Base-by-base conservation (phyloP, 1,140 invertebrate genomes). In the Pteromalus puparum region DNA sequence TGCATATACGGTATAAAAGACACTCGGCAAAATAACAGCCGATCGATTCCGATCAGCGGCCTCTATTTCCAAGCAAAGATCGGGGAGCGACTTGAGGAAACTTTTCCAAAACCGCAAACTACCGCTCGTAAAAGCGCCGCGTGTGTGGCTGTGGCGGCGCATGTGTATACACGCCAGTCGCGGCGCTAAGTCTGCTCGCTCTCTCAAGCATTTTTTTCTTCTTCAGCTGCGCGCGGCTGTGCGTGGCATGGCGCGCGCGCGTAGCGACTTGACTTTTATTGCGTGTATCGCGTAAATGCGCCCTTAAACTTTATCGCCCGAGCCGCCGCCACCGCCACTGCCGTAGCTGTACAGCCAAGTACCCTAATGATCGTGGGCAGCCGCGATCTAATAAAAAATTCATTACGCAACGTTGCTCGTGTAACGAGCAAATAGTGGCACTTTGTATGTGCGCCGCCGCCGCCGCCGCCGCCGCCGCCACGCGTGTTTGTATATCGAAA, bases 71-170 rank as follows among this genome's bases (percentile, higher is more conserved):
- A 46, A 6, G 10, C 70, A 3, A 83, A n/a, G 68, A 30, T 7
- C 30, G 28, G 53, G 38, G 72, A 72, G 82, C 24, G 77, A 46
- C 83, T 85, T 78, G 80, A 88, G 88, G 61, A 87, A 90, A 91
- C 87, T 91, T 91, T 91, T 88, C 84, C 85, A 90, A 91, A 92
- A 91, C 90, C 90, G 86, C 90, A 90, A 90, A 91, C 89, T 90
- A 89, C 87, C 84, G 87, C 84, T 87, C 88, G 89, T 90, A 91
- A 91, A 91, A 88, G 67, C 26, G n/a, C n/a, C n/a, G n/a, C 48
- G n/a, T 78, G 26, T 81, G 83, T 68, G 30, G 30, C 4, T 2
- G 30, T 2, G 15, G 3, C 48, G 48, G 48, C 21, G 48, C 13
- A 10, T 21, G 53, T 79, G 61, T 77, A 15, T 70, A 70, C 48